These are phyloP conservation scores for Microctonus aethiopoides DNA, from an alignment of 2,888 invertebrate species.

Conservation along the genomic window DNA sequence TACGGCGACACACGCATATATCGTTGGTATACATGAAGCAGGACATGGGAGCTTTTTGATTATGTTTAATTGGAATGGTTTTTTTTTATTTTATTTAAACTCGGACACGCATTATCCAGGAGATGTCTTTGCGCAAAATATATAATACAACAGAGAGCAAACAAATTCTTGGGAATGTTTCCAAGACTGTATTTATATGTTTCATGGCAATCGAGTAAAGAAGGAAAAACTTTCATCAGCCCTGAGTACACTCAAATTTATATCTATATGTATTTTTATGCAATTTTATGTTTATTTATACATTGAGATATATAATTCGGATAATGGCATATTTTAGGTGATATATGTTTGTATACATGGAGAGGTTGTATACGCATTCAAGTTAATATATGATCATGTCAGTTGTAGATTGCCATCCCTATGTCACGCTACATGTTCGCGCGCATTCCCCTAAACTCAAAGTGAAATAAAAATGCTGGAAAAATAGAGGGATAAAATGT, in stretches of 20 bases:
- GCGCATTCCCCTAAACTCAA: slow-evolving; percentile 22
- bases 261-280: not conserved
- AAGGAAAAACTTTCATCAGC: slow-evolving; percentile 7
- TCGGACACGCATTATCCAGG: no score
- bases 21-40: no score
- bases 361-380: slow-evolving; percentile 2
- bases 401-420: slow-evolving; percentile 43
- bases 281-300: not conserved
- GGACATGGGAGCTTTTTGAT: no score
- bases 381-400: slow-evolving; percentile 40
- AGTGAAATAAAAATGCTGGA: not conserved
- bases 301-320: no score
- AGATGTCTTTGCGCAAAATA: not conserved
- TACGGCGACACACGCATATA: slow-evolving; percentile 19
- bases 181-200: no score
- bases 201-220: slow-evolving; percentile 36
- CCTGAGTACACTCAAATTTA: slow-evolving; percentile 3
- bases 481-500: no score
- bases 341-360: not conserved
- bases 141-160: no score
- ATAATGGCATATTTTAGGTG: no score
- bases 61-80: no score
- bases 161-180: no score
- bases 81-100: no score
- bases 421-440: slow-evolving; percentile 27